These are phyloP conservation scores for Eubucco bourcierii DNA, from an alignment of 2,113 vertebrate species.

Conservation along the genomic window DNA sequence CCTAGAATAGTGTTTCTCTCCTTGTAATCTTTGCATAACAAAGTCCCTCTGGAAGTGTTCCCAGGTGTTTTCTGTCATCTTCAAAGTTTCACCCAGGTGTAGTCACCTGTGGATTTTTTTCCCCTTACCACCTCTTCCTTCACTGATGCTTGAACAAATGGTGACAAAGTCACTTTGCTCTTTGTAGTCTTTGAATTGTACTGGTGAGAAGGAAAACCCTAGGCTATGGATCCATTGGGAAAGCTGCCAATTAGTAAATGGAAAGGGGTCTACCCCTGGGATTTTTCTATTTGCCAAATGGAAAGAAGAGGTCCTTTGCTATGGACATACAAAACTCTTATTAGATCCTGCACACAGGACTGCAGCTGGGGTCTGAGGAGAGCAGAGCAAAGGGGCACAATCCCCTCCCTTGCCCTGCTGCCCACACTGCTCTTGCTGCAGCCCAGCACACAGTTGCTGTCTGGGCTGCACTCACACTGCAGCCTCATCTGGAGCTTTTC, in stretches of 20 bases:
- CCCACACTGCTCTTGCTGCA: no score
- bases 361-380: no score
- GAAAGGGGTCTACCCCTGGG: neutral
- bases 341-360: neutral
- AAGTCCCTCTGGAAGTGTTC: neutral
- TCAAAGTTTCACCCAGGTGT: neutral
- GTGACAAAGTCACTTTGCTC: neutral
- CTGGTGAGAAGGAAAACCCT: neutral
- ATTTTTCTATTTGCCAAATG: neutral
- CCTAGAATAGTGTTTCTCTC: neutral
- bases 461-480: no score
- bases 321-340: neutral
- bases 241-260: neutral
- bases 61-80: neutral
- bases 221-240: neutral
- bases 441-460: no score
- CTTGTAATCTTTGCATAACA: neutral
- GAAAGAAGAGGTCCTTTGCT: neutral
- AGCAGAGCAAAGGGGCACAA: no score
- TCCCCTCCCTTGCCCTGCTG: no score
- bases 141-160: neutral
- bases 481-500: no score
- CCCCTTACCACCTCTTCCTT: neutral
- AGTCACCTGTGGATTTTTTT: neutral
- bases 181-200: neutral